Evolutionary conservation across 2,888 invertebrate species (phyloP).

Genomic region (Diarsia brunnea): DNA sequence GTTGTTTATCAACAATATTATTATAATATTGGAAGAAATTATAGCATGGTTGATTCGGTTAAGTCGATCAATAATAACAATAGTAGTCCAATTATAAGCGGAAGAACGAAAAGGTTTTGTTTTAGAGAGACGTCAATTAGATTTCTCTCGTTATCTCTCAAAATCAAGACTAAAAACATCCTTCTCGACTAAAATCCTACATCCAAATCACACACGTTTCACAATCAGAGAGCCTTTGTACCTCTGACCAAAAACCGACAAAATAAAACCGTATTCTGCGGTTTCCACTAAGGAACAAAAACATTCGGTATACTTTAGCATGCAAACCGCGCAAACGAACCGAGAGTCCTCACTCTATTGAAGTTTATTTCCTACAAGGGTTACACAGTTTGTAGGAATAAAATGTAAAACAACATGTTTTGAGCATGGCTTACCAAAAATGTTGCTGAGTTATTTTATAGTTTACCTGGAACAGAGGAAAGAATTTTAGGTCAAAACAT

Average conservation of each 20-base stretch:
- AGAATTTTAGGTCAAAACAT: conserved; percentile 41
- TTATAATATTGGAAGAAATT: neutral
- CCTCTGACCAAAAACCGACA: conserved; percentile 22
- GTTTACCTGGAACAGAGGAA: conserved; percentile 62
- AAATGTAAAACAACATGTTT: conserved; percentile 48
- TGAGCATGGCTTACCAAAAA: conserved; percentile 54
- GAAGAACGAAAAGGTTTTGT: neutral
- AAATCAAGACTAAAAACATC: neutral
- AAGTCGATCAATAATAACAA: neutral
- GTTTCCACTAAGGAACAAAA: conserved; percentile 36
- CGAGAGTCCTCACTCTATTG: conserved; percentile 44
- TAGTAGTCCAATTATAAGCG: neutral
- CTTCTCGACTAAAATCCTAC: neutral
- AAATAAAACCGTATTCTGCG: conserved; percentile 40
- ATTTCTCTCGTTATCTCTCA: neutral
- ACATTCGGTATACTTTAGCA: conserved; percentile 50
- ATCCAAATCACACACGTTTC: neutral
- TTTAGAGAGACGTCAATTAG: neutral
- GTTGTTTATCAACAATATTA: conserved; percentile 38
- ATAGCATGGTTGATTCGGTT: neutral
- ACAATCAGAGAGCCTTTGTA: conserved; percentile 46
- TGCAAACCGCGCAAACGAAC: conserved; percentile 57
- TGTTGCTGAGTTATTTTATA: conserved; percentile 25
- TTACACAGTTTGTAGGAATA: conserved; percentile 43
- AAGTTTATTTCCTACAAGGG: conserved; percentile 52